Evolutionary conservation across 2,113 vertebrate species (phyloP).

Genomic region (Mirounga angustirostris): DNA sequence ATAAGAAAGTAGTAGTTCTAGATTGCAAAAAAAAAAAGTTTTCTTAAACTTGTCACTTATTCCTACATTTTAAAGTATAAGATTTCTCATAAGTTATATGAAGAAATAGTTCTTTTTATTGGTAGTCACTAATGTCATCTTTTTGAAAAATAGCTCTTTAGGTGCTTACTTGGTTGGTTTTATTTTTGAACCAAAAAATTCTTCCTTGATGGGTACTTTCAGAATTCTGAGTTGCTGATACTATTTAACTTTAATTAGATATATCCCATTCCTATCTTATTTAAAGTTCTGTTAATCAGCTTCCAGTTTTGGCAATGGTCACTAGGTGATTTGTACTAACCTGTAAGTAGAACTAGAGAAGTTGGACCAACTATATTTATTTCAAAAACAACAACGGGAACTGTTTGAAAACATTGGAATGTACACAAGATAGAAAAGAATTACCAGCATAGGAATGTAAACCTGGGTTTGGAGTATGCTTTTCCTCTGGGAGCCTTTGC

Average conservation of each 20-base stretch:
- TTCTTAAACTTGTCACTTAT: neutral
- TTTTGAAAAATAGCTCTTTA: conserved; percentile 43
- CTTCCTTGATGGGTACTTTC: neutral
- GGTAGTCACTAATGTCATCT: neutral
- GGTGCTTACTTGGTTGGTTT: neutral
- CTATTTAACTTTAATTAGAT: conserved; percentile 26
- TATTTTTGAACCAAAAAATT: conserved; percentile 39
- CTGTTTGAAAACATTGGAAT: neutral
- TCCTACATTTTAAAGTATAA: conserved; percentile 28
- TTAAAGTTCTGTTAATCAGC: neutral
- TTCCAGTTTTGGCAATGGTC: neutral
- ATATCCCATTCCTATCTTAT: neutral
- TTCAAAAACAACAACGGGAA: conserved; percentile 7
- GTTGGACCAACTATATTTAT: neutral
- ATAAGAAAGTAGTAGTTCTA: conserved; percentile 20
- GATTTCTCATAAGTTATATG: neutral
- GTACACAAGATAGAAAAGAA: neutral
- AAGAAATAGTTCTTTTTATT: conserved; percentile 6
- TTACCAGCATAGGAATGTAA: neutral
- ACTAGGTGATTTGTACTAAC: neutral
- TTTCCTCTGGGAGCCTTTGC: neutral
- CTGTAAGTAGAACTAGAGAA: neutral
- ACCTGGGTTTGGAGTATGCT: neutral
- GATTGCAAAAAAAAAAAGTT: neutral
- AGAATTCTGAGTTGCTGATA: neutral